A percentile compares a stretch with the other conserved stretches of the same genome.
Evolutionary conservation across 2,888 invertebrate species (phyloP).

Genomic region (Buathra laborator): DNA sequence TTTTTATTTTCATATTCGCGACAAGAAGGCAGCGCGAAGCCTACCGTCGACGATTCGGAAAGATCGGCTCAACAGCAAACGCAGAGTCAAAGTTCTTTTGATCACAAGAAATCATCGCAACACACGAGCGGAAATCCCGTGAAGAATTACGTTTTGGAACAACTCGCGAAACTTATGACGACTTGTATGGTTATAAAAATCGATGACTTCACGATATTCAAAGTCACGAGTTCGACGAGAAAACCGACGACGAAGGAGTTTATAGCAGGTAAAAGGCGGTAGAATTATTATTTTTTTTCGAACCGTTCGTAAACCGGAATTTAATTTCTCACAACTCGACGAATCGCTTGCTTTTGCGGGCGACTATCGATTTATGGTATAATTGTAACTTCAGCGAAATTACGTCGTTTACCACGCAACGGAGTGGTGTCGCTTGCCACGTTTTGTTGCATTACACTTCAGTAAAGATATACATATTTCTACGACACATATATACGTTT

Average conservation of each 20-base stretch:
- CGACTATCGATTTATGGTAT: too few species aligned
- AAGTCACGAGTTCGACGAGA: slow-evolving; percentile 92
- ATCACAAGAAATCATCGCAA: slow-evolving; percentile 77
- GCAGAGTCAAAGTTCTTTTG: slow-evolving; percentile 75
- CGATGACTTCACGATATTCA: slow-evolving; percentile 96
- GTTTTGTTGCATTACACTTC: background rate
- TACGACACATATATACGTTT: background rate
- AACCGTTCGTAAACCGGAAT: background rate
- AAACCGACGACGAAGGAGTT: slow-evolving; percentile 93
- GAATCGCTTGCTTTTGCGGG: background rate
- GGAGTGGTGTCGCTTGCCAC: too few species aligned
- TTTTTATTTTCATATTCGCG: slow-evolving; percentile 27
- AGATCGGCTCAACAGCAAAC: slow-evolving; percentile 73
- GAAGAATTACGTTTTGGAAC: slow-evolving; percentile 89
- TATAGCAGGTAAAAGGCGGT: slow-evolving; percentile 87
- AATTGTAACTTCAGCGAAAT: too few species aligned
- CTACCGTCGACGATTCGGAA: slow-evolving; percentile 76
- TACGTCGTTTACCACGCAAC: too few species aligned
- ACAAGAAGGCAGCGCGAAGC: slow-evolving; percentile 70
- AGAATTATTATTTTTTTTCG: slow-evolving; percentile 47
- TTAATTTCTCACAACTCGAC: slow-evolving; percentile 29
- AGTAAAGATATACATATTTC: background rate
- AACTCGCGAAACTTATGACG: slow-evolving; percentile 95
- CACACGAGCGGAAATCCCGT: slow-evolving; percentile 86
- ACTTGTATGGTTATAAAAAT: slow-evolving; percentile 95